Evolutionary conservation across 2,888 invertebrate genomes (phyloP), one percentile per base, ranked within the genome.

Genomic region (Tribolium freemani): DNA sequence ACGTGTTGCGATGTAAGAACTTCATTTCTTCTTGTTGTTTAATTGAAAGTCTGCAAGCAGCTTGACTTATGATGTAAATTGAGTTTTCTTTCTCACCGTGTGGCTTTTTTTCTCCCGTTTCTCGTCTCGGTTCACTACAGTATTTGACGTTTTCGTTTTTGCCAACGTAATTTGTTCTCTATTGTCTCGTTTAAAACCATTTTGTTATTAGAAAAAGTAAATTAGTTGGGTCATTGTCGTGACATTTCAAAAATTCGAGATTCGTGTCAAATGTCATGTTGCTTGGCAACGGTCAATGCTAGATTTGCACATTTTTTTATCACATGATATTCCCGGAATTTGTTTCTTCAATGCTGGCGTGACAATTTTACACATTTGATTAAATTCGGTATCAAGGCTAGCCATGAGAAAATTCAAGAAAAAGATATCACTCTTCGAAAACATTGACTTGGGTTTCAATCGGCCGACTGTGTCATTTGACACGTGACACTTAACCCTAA

Each of bases 21-120:
- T 60, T 46, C 46, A 45, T 45, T 60, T 60, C 60, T 63, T 63
- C 51, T 63, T 53, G 31, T 63, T 63, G 63, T 38, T 63, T 63
- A 63, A 63, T 63, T 63, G 63, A 63, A 63, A 63, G 63, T 63
- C 63, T 44, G 51, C 63, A 44, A 60, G 48, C 60, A 46, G 60
- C 60, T 46, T 26, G 60, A 60, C 60, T 60, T 46, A 30, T 31
- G 51, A 63, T 63, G 63, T 63, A 63, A 63, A 60, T 63, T 63
- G 63, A 50, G 50, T 63, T 63, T 63, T 51, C 63, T 51, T 51
- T 26, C 16, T 53, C 11, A 20, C 63, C n/a, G 44, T 8, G 5
- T 13, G 9, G 44, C 44, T 46, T 60, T 60, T 60, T 48, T 46
- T 9, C 6, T 26, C 26, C 26, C 5, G 26, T 26, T 26, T 26